Base-by-base conservation (phyloP, 2,113 vertebrate species). In the Melanotaenia duboulayi region DNA sequence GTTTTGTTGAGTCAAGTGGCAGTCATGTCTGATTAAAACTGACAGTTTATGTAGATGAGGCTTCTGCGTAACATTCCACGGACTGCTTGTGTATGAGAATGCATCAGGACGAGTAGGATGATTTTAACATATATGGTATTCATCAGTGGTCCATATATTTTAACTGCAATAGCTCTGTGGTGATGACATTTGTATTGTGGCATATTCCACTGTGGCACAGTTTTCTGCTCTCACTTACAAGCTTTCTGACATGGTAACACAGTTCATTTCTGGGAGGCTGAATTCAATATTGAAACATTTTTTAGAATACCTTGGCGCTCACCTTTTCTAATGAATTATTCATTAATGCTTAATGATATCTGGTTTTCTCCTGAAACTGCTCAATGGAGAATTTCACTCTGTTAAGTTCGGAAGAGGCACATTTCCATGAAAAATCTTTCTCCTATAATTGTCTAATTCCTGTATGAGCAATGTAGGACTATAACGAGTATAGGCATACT, bases 251-350 rank as follows among this genome's bases (percentile, higher is more conserved):
- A 50, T 24, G 12, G n/a, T 65, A 71, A 58, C 71, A 46, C 23
- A 60, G 71, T 77, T 84, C 51, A 77, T 84, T 61, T 73, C 50
- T 63, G 48, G 51, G 42, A 79, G 69, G 11, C 46, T 71, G 55
- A 78, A 84, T 83, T 85, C 32, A 25, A 75, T 81, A 78, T 80
- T 91, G 71, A 89, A 90, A 91, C 82, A 87, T 92, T 91, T 89
- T 89, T 91, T 74, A 91, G 75, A 71, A 83, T 83, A 81, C 84
- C 78, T 87, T 59, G 66, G 58, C 39, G 82, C 81, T 86, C 85
- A 88, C 88, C 86, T 89, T 79, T 76, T 24, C 35, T 73, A 22
- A 88, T 91, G 57, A 90, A 93, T 91, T 76, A 92, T 92, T 89
- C 78, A 91, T 89, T 66, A 46, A 20, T 8, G 6, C 72, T 66